Percentiles rank a stretch among this genome's conserved stretches.
Conservation (phyloP, 2,113 vertebrate species). For the Embiotoca jacksoni region DNA sequence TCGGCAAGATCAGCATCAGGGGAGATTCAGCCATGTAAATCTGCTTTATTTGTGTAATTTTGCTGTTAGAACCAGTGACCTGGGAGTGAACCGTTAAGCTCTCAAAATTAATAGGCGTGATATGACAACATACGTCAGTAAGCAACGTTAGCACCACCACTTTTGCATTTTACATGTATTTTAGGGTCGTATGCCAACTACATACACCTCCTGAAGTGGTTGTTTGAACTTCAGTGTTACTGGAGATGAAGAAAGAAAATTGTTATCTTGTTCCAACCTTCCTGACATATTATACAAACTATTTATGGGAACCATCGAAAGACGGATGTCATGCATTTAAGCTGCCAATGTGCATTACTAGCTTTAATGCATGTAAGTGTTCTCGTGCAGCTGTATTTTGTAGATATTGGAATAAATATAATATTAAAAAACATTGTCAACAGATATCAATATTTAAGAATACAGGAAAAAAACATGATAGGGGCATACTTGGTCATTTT, state of each 20-base stretch:
- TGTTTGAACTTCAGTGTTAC: constrained; percentile 1
- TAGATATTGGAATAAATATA: too few relatives aligned
- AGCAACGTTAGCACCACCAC: background rate
- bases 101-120: constrained; percentile 2
- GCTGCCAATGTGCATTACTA: background rate
- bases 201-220: constrained; percentile 8
- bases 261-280: background rate
- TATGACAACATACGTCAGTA: background rate
- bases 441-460: too few relatives aligned
- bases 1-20: background rate
- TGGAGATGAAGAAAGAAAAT: background rate
- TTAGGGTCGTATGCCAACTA: background rate
- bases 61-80: constrained; percentile 2
- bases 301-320: background rate
- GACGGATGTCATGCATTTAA: background rate
- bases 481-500: background rate
- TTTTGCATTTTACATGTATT: constrained; percentile 4
- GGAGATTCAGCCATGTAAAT: background rate
- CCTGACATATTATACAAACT: background rate
- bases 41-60: constrained; percentile 7
- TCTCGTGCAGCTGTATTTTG: background rate
- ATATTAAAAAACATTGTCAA: too few relatives aligned
- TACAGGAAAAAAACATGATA: background rate
- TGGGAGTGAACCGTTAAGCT: constrained; percentile 4
- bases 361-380: background rate